These are phyloP conservation scores for Polietes domitor DNA, from an alignment of 2,888 invertebrate genomes.

Conservation along the genomic window DNA sequence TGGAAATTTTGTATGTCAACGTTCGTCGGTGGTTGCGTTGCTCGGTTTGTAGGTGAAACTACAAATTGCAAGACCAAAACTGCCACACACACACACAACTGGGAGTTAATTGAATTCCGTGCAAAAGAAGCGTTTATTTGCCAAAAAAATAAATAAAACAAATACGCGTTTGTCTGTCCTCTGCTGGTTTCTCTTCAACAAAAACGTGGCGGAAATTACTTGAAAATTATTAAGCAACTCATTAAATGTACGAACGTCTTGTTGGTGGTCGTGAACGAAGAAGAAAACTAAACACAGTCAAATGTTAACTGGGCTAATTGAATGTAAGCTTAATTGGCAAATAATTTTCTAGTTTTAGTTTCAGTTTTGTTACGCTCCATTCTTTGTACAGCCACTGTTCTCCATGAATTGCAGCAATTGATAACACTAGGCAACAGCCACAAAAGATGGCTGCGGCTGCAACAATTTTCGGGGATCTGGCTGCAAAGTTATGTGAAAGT, in stretches of 20 bases:
- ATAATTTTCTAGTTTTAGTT: neutral
- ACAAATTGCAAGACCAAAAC: conserved; percentile 6
- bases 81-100: neutral
- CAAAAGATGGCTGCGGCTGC: too few species aligned
- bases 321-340: conserved; percentile 36
- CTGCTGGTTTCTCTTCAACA: neutral
- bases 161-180: neutral
- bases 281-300: conserved; percentile 8
- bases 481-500: too few species aligned
- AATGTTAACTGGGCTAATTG: conserved; percentile 58
- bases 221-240: conserved; percentile 47
- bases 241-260: conserved; percentile 40
- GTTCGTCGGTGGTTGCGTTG: conserved; percentile 7
- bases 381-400: too few species aligned
- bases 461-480: too few species aligned
- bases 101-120: conserved; percentile 66
- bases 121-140: conserved; percentile 50
- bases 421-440: too few species aligned
- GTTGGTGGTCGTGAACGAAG: conserved; percentile 34
- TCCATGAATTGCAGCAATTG: too few species aligned
- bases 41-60: conserved; percentile 52
- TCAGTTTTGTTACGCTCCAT: neutral
- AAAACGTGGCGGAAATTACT: conserved; percentile 51
- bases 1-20: conserved; percentile 48
- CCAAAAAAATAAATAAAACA: neutral